Evolutionary conservation across 2,888 invertebrate species (phyloP), one percentile per base, ranked within the genome.

Genomic region (Branchinecta sandiegonensis): DNA sequence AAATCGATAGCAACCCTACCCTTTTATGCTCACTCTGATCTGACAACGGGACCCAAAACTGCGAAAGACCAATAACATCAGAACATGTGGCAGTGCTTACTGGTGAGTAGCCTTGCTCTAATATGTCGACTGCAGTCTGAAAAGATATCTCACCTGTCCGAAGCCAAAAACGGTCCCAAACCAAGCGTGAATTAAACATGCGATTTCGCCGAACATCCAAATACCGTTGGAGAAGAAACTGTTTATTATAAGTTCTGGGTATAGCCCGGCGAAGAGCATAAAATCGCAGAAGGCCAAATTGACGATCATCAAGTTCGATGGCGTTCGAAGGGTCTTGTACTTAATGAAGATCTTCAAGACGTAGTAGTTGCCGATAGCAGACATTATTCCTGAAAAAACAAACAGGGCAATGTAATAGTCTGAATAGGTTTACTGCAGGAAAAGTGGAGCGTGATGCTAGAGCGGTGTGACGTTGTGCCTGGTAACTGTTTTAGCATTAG

Each of bases 261-360:
- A 67, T 11, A 69, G 56, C 17, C 48, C 48, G 37, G 65, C 37
- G 23, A 69, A 67, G 50, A 69, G 66, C 66, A 67, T 67, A 14
- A 69, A 48, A 48, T 69, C 69, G 13, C 66, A 69, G 56, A 69
- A 69, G 17, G 69, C 69, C 66, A 69, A 37, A 23, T 69, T 69
- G 48, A 69, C 66, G 47, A 69, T 46, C 13, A 69, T 17, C 10
- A 67, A 13, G 50, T 69, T 69, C 11, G 66, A 47, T n/a, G 69
- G 69, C 12, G 66, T 48, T 37, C 69, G 66, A 13, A 69, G 66
- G n/a, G 14, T 13, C 50, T 67, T 67, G 46, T 69, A 48, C 66
- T 69, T 69, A 13, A 47, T 50, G 17, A 69, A 69, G 48, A 69
- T 48, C 46, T 69, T 47, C 12, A 69, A 46, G 11, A 69, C 69